Evolutionary conservation across 2,888 invertebrate species (phyloP), one percentile per base, ranked within the genome.

Genomic region (Leucozona laternaria): DNA sequence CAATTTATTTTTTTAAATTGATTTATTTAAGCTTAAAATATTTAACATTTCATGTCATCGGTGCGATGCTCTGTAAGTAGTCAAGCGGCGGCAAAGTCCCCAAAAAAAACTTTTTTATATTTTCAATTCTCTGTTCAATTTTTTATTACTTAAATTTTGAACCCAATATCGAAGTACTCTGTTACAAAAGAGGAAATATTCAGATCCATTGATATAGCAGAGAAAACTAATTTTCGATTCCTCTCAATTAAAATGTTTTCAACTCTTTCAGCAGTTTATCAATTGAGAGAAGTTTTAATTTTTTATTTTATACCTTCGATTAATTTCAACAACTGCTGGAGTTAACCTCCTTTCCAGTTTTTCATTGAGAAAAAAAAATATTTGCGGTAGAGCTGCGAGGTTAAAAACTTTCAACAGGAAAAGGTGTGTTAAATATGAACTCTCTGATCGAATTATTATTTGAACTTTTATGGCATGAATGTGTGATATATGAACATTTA

Each of bases 211-310:
- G 28, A 17, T 20, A 28, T 31, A n/a, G 45, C 2, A 13, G 48
- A 34, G 31, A 48, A 64, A 66, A 66, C 58, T 70, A 25, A 53
- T 64, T 58, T 73, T 79, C 73, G 60, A 70, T 68, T 70, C 70
- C 72, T 76, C 76, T 76, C 80, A 84, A 80, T 84, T 79, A 84
- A 85, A 85, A 80, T 73, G 68, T 85, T 80, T 72, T 85, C 80
- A 85, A 80, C 84, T 80, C 76, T 37, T 31, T 72, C 76, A 80
- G 77, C 80, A 85, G 68, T 77, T 80, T 80, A 80, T 80, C 68
- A 80, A 85, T 77, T 85, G 79, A 80, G 72, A 22, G 37, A 79
- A 79, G 75, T 71, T 79, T 79, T 58, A 66, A 17, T 31, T 17
- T 76, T 76, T 48, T 15, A 17, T 48, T 66, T 45, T 45, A 45